Evolutionary conservation across 2,113 vertebrate species (phyloP).

Genomic region (Pedetes capensis): DNA sequence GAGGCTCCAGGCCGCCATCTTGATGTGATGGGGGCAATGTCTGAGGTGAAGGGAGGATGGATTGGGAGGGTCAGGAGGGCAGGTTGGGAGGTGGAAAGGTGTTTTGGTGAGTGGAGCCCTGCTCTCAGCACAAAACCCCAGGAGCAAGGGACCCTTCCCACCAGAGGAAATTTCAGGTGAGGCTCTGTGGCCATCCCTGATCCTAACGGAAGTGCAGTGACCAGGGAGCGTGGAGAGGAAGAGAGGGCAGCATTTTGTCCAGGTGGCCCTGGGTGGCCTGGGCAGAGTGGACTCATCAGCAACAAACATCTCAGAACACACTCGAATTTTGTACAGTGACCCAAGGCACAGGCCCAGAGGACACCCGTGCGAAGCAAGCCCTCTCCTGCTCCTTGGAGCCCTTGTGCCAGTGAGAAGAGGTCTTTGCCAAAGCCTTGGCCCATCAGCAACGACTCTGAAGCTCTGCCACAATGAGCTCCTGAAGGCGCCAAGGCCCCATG

Average conservation of each 20-base stretch:
- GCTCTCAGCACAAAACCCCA: not conserved
- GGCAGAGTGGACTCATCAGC: too few species aligned
- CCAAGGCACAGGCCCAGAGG: fast-evolving
- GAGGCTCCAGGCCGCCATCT: not conserved
- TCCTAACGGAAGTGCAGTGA: too few species aligned
- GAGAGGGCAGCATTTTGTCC: fast-evolving
- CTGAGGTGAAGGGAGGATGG: too few species aligned
- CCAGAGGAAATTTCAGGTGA: fast-evolving
- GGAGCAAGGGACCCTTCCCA: not conserved
- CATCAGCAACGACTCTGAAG: fast-evolving
- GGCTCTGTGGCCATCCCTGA: fast-evolving
- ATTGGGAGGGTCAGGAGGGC: not conserved
- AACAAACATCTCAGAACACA: fast-evolving
- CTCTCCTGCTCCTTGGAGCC: fast-evolving
- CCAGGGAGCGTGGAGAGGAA: fast-evolving
- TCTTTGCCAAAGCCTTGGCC: too few species aligned
- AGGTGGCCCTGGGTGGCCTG: not conserved
- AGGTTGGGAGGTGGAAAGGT: fast-evolving
- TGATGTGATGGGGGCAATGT: fast-evolving
- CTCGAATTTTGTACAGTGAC: fast-evolving
- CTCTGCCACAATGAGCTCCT: fast-evolving
- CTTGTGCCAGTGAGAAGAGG: too few species aligned
- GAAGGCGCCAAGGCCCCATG: fast-evolving
- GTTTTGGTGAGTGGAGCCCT: fast-evolving
- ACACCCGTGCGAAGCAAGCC: fast-evolving